Evolutionary conservation across 2,888 invertebrate species (phyloP).

Genomic region (Neoscelio sp.): DNA sequence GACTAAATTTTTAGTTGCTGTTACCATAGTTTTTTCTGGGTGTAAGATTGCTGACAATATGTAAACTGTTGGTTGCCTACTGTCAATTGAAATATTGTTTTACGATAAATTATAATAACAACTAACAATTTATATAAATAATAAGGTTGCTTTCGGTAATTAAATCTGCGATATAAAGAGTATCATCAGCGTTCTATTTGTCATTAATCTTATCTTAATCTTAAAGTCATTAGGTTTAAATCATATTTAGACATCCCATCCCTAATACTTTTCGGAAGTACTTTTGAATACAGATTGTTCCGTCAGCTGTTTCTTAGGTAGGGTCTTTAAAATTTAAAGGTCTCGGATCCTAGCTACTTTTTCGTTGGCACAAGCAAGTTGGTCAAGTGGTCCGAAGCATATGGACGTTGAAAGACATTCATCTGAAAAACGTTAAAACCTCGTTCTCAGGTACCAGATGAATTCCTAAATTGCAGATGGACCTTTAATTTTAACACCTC

Average conservation of each 20-base stretch:
- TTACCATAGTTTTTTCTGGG: no score
- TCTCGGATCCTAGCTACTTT: constrained; percentile 19
- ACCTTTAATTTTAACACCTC: constrained; percentile 13
- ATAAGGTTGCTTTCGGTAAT: no score
- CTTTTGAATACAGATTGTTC: constrained; percentile 49
- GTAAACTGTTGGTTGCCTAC: no score
- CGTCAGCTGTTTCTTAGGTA: constrained; percentile 46
- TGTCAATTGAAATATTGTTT: no score
- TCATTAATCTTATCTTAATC: constrained; percentile 1
- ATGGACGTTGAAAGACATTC: constrained; percentile 38
- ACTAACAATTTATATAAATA: not conserved
- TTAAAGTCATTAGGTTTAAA: constrained; percentile 30
- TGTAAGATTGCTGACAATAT: no score
- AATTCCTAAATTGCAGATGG: constrained; percentile 36
- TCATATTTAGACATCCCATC: constrained; percentile 8
- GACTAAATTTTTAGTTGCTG: no score
- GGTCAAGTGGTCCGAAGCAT: constrained; percentile 46
- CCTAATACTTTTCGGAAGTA: constrained; percentile 49
- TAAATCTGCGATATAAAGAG: no score
- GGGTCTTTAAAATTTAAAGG: constrained; percentile 63
- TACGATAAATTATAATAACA: not conserved
- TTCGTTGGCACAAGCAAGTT: constrained; percentile 12
- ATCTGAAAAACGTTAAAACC: constrained; percentile 25
- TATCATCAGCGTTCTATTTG: constrained; percentile 4
- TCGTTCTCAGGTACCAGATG: constrained; percentile 35